Evolutionary conservation across 2,888 invertebrate genomes (phyloP).

Genomic region (Drosophila robusta): DNA sequence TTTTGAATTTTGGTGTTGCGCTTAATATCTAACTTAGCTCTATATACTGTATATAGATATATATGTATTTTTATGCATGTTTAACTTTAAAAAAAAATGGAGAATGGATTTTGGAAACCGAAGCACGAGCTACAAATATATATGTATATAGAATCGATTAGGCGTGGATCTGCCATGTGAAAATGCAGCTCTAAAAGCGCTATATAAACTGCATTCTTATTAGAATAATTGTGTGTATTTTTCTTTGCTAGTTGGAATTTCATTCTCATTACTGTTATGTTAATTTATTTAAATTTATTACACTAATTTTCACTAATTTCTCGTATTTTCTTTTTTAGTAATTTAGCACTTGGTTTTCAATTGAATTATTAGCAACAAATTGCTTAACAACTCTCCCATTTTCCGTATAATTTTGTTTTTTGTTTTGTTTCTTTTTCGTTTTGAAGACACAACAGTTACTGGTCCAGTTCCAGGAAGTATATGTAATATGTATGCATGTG

Average conservation of each 20-base stretch:
- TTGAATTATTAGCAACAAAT: slow-evolving; percentile 48
- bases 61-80: slow-evolving; percentile 28
- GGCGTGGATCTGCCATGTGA: slow-evolving; percentile 5
- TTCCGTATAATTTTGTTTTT: slow-evolving; percentile 48
- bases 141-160: slow-evolving; percentile 1
- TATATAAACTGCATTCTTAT: slow-evolving; percentile 21
- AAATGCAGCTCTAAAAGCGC: too few relatives aligned
- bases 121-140: slow-evolving; percentile 51
- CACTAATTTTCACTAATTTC: slow-evolving; percentile 68
- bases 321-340: slow-evolving; percentile 30
- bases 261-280: slow-evolving; percentile 50
- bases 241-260: slow-evolving; percentile 58
- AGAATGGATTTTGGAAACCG: slow-evolving; percentile 58
- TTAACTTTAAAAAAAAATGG: slow-evolving; percentile 34
- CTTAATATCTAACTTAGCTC: slow-evolving; percentile 46
- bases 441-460: slow-evolving; percentile 86
- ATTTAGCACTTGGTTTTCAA: slow-evolving; percentile 78
- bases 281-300: slow-evolving; percentile 45
- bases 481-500: slow-evolving; percentile 57
- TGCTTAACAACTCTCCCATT: slow-evolving; percentile 52
- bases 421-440: slow-evolving; percentile 62
- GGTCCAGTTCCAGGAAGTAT: slow-evolving; percentile 85
- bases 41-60: slow-evolving; percentile 23
- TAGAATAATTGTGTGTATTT: slow-evolving; percentile 5
- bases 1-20: slow-evolving; percentile 57